Base-by-base conservation (phyloP, 2,113 vertebrate species). In the Pao palembangensis region DNA sequence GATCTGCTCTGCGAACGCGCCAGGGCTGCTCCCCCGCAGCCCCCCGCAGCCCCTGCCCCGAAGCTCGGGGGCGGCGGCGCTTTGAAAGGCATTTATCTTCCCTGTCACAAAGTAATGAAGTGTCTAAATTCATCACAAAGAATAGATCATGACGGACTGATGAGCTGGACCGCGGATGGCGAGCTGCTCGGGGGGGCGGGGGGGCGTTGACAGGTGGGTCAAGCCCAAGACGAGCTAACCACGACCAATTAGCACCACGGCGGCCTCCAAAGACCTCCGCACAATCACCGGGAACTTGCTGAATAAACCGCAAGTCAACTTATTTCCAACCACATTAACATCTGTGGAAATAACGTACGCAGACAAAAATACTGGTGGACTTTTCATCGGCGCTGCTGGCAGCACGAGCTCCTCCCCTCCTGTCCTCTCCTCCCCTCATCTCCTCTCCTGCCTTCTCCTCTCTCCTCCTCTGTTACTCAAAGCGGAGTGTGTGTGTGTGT, bases 61-160 rank as follows among this genome's bases (percentile, higher is more conserved):
- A 28, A 28, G 25, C 65, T 67, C 72, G 6, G 52, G 50, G 23
- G 44, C 55, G 51, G 72, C 61, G 64, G 76, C 67, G 7, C 55
- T 78, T 73, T 78, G 52, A 81, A 81, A 78, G 80, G 78, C 74
- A 79, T 85, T 84, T 62, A 80, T 85, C 80, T 82, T 82, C 66
- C 70, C 76, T 80, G 73, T 79, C 75, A 80, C 76, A 72, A 84
- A 80, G 80, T 84, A 85, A 87, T 85, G 80, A 84, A 82, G 70
- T 71, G 78, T 80, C 78, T 73, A 49, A 58, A 82, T 84, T 79
- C 69, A 79, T 82, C 80, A 75, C 61, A 81, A 69, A 79, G 73
- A 84, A 83, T 59, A 76, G 81, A 80, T 84, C 76, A 74, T 71
- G 81, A 80, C 71, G 69, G 86, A 81, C 74, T 81, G 87, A 81